phyloP scores from a whole-genome alignment of 2,888 invertebrate genomes.

The Meiosimyza platycephala region DNA sequence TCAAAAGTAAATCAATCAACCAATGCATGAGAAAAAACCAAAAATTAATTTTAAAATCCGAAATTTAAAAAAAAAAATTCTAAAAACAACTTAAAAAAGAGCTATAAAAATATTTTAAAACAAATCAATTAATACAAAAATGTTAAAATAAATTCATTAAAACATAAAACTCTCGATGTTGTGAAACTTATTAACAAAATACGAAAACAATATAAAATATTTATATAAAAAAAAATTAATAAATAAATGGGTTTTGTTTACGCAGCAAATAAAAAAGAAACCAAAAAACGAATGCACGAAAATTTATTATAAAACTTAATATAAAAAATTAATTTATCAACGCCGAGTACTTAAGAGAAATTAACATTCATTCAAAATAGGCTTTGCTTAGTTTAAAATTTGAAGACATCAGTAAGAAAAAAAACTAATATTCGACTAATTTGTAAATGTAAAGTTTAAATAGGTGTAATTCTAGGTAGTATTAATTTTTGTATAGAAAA shows the following conservation, averaged over 20 bases:
- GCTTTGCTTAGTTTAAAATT: slow-evolving; percentile 23
- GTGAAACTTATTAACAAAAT: slow-evolving; percentile 63
- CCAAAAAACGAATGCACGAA: slow-evolving; percentile 37
- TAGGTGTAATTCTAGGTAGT: slow-evolving; percentile 28
- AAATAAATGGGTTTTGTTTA: slow-evolving; percentile 35
- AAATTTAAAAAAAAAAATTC: slow-evolving; percentile 22
- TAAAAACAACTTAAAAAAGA: slow-evolving; percentile 28
- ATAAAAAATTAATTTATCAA: slow-evolving; percentile 41
- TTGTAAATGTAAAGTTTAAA: slow-evolving; percentile 27
- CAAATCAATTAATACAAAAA: slow-evolving; percentile 37
- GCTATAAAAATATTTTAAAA: slow-evolving; percentile 29
- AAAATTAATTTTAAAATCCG: slow-evolving; percentile 23
- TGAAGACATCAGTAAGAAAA: background rate
- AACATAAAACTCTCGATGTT: slow-evolving; percentile 64
- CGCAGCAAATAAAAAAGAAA: slow-evolving; percentile 31
- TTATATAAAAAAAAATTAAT: slow-evolving; percentile 18
- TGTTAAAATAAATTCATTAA: slow-evolving; percentile 28
- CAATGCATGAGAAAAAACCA: slow-evolving; percentile 38
- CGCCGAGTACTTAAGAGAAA: slow-evolving; percentile 37
- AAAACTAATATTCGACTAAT: no score
- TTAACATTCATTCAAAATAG: slow-evolving; percentile 21
- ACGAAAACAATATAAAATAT: slow-evolving; percentile 52
- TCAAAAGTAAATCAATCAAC: slow-evolving; percentile 38
- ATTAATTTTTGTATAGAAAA: slow-evolving; percentile 32
- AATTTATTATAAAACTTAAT: slow-evolving; percentile 47